phyloP scores from a whole-genome alignment of 2,888 invertebrate species.

The Nebria brevicollis region DNA sequence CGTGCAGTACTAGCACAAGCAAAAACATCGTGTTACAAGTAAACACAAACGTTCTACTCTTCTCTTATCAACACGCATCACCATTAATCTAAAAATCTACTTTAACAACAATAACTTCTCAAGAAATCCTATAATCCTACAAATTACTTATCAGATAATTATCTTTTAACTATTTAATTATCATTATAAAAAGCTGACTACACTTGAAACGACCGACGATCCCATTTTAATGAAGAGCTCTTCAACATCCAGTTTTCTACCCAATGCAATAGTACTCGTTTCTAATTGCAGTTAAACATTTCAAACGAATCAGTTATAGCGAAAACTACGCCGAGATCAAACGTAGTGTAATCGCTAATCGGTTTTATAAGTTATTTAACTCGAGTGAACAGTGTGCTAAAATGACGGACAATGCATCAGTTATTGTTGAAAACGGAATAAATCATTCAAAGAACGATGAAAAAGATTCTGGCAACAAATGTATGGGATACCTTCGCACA shows the following conservation, averaged over 20 bases:
- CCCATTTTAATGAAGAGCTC: slow-evolving; percentile 5
- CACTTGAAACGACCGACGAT: slow-evolving; percentile 1
- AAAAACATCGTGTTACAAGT: slow-evolving; percentile 8
- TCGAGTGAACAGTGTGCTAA: neutral
- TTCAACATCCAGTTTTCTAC: slow-evolving; percentile 1
- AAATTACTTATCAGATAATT: slow-evolving; percentile 27
- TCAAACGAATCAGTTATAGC: neutral
- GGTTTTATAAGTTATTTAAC: neutral
- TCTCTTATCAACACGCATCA: slow-evolving; percentile 20
- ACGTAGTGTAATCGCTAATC: neutral
- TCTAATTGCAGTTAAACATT: slow-evolving; percentile 3
- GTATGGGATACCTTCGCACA: slow-evolving; percentile 56
- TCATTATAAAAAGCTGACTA: slow-evolving; percentile 13
- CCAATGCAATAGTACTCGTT: neutral
- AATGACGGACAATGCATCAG: slow-evolving; percentile 20
- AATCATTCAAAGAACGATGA: slow-evolving; percentile 19
- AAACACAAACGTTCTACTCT: neutral
- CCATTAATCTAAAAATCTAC: slow-evolving; percentile 34
- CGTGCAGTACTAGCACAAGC: neutral
- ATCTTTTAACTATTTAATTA: slow-evolving; percentile 33
- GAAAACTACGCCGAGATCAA: neutral
- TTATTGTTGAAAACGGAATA: slow-evolving; percentile 34
- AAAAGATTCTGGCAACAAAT: slow-evolving; percentile 50
- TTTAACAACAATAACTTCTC: slow-evolving; percentile 28
- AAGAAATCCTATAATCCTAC: slow-evolving; percentile 23